Evolutionary conservation across 1,140 invertebrate species (phyloP), one percentile per base, ranked within the genome.

Genomic region (Drosophila bocki): DNA sequence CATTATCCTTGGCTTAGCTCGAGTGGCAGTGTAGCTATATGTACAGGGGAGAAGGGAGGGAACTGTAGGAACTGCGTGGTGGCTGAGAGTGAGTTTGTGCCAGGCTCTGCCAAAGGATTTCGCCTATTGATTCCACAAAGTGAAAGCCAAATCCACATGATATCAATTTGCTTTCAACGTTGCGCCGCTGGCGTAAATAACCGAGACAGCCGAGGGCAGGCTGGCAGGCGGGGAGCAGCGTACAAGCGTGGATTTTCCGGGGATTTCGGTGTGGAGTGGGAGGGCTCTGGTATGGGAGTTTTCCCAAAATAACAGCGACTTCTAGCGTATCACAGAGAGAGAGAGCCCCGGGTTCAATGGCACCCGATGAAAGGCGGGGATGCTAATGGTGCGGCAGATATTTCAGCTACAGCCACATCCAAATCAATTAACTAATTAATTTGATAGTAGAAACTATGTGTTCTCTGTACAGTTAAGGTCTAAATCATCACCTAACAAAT

Each of bases 101-200:
- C 70, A 72, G 70, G 70, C 70, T 51, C 70, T 72, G 70, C 69
- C 64, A 69, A 90, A 90, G 85, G 85, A 90, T 90, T 90, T 79
- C 78, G 85, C 81, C 81, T 78, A 90, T 90, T 90, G 85, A 90
- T 90, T 79, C 75, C 86, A 57, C 81, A 76, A 90, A 85, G 85
- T 90, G 85, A 90, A 88, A 90, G 81, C 85, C 81, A 88, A 88
- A 90, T 90, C 85, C 85, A 82, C 85, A 90, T 91, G 87, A 90
- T 90, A 90, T 90, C 85, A 90, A 90, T 90, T 90, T 90, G 85
- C 85, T 90, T 90, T 90, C 81, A 90, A 82, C 85, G 78, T 88
- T 81, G 59, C 53, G 76, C 81, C 80, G 42, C 57, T 72, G 77
- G 85, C 84, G 80, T 84, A 88, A 88, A 88, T 87, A 87, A 84